phyloP scores from a whole-genome alignment of 1,140 invertebrate species.

The Asbolus verrucosus region DNA sequence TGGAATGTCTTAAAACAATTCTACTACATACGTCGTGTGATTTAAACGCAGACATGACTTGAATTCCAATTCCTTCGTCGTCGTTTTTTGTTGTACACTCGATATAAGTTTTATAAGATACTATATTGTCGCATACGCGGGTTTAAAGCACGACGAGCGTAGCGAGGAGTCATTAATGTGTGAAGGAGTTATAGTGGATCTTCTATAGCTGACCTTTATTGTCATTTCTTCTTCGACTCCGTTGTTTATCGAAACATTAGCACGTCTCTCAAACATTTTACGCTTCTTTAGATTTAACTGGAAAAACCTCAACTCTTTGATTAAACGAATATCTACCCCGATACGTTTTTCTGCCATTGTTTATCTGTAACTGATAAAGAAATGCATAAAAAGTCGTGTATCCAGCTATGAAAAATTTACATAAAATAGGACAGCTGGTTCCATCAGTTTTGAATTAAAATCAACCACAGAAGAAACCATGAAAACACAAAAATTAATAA shows the following conservation, averaged over 20 bases:
- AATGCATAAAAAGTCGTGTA: conserved; percentile 3
- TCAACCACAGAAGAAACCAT: conserved; percentile 4
- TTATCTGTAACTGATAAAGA: background rate
- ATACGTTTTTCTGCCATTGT: background rate
- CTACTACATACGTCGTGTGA: too few relatives aligned
- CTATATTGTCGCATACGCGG: too few relatives aligned
- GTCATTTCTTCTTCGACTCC: background rate
- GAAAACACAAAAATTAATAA: conserved; percentile 6
- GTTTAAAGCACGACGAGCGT: too few relatives aligned
- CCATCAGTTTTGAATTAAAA: conserved; percentile 7
- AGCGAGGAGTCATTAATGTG: background rate
- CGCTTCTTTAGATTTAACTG: background rate
- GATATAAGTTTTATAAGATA: too few relatives aligned
- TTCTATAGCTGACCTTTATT: background rate
- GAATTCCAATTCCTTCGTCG: too few relatives aligned
- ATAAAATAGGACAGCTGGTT: conserved; percentile 3
- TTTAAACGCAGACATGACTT: too few relatives aligned
- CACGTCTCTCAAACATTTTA: too few relatives aligned
- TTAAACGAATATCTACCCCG: background rate
- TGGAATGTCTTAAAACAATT: too few relatives aligned
- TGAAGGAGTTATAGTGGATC: background rate
- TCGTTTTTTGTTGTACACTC: too few relatives aligned
- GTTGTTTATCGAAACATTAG: background rate
- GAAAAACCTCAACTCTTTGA: background rate
- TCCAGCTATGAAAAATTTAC: background rate